Base-by-base conservation (phyloP, 2,888 invertebrate genomes). In the Thera obeliscata region DNA sequence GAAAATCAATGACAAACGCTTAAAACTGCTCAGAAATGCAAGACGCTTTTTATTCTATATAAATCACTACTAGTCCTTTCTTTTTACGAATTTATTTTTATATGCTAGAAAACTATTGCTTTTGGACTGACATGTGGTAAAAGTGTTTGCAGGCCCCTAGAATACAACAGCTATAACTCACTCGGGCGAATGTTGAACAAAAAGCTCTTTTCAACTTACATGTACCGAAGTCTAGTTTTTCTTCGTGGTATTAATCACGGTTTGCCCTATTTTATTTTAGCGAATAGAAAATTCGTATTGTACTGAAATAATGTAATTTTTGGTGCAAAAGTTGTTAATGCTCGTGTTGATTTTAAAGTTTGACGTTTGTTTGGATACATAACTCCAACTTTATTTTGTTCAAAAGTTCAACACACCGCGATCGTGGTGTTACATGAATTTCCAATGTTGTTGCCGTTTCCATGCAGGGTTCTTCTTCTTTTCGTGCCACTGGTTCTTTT, bases 81-180 rank as follows among this genome's bases (percentile, higher is more conserved):
- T 36, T 38, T 52, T 48, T 61, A 52, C 52, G 49, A 55, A 35
- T 69, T 63, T 65, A 64, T 57, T 63, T 69, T 66, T 62, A 43
- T 59, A 69, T 64, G 60, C 66, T 63, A 63, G 69, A 49, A 67
- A 68, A 62, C 67, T 56, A 69, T 63, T 66, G 63, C 56, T 66
- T 69, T 62, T 60, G 55, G 63, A 63, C 66, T 60, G 59, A 66
- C 66, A 58, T 36, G 62, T 43, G 36, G 67, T 59, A 61, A 66
- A 64, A 70, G 67, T 70, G 66, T 65, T 68, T 60, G 64, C 60
- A 46, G 59, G 11, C 50, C 66, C 73, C 74, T 78, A 67, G 64
- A 75, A 75, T 67, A 77, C 67, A 73, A 70, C 68, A 56, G 61
- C 70, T 61, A 76, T 78, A 79, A 77, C 66, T 79, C 76, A 78